Evolutionary conservation across 2,888 invertebrate genomes (phyloP).

Genomic region (Sylvicola cinctus): DNA sequence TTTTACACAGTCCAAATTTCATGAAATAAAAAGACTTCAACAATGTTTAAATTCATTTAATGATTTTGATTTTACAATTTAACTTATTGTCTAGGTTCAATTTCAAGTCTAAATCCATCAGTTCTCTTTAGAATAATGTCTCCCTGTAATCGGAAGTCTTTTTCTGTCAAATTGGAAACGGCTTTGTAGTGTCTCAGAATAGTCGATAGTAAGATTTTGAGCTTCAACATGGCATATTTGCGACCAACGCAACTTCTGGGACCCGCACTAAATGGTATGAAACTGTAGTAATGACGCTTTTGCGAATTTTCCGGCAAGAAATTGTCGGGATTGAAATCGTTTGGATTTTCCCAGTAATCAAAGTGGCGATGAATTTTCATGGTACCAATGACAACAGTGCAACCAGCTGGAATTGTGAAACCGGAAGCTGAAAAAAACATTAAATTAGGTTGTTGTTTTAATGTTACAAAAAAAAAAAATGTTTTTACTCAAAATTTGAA

Average conservation of each 20-base stretch:
- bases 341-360: conserved; percentile 40
- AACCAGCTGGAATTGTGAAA: conserved; percentile 28
- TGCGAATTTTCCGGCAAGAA: conserved; percentile 52
- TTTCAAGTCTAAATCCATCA: conserved; percentile 46
- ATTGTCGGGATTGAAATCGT: conserved; percentile 56
- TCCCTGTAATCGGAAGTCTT: conserved; percentile 43
- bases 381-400: conserved; percentile 42
- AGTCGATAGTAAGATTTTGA: conserved; percentile 57
- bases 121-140: conserved; percentile 55
- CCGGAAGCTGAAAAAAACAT: too few relatives aligned
- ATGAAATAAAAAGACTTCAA: too few relatives aligned
- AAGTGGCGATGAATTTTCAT: conserved; percentile 45
- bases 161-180: conserved; percentile 41
- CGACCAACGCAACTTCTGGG: conserved; percentile 63
- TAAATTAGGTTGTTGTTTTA: too few relatives aligned
- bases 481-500: too few relatives aligned
- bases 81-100: conserved; percentile 47
- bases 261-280: conserved; percentile 62
- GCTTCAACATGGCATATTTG: conserved; percentile 61
- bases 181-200: conserved; percentile 52
- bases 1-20: too few relatives aligned
- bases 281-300: conserved; percentile 58
- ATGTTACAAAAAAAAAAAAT: too few relatives aligned
- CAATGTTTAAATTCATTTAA: too few relatives aligned
- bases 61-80: too few relatives aligned